Conservation (phyloP, 2,888 invertebrate genomes). For the Proisotoma minuta region DNA sequence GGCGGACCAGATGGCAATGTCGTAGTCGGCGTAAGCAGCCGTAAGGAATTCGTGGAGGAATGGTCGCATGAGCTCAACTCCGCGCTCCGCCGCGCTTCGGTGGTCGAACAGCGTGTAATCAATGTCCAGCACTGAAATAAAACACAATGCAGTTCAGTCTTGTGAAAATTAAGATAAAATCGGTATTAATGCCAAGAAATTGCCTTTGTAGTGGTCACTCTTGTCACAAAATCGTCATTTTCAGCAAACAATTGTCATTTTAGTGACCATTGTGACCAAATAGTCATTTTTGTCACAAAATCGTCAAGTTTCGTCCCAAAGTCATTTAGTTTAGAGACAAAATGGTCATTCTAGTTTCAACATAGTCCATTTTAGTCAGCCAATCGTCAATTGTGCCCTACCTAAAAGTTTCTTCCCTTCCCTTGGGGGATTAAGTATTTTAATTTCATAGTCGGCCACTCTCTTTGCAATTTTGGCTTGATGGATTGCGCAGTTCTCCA, state of each 20-base stretch:
- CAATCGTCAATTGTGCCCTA: too few species aligned
- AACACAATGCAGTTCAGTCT: background rate
- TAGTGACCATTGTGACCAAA: too few species aligned
- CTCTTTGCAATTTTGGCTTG: slow-evolving; percentile 54
- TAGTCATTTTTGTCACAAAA: too few species aligned
- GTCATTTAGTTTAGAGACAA: too few species aligned
- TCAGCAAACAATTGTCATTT: too few species aligned
- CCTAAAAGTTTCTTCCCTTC: slow-evolving; percentile 59
- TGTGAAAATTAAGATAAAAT: too few species aligned
- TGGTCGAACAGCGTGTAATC: slow-evolving; percentile 97
- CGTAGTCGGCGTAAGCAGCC: slow-evolving; percentile 80
- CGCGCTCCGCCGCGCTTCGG: slow-evolving; percentile 83
- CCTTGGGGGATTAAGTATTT: slow-evolving; percentile 71
- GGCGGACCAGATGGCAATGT: slow-evolving; percentile 97
- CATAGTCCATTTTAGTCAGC: too few species aligned
- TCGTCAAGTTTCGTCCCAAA: too few species aligned
- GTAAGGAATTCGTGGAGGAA: slow-evolving; percentile 90
- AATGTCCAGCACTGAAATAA: slow-evolving; percentile 71
- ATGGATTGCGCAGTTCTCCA: slow-evolving; percentile 61
- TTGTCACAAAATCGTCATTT: too few species aligned
- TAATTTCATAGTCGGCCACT: slow-evolving; percentile 54
- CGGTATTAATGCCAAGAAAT: too few species aligned
- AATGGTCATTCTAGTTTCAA: too few species aligned
- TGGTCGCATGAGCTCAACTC: slow-evolving; percentile 86
- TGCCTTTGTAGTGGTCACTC: too few species aligned